Base-by-base conservation (phyloP, 2,113 vertebrate genomes). In the Alexandromys fortis region DNA sequence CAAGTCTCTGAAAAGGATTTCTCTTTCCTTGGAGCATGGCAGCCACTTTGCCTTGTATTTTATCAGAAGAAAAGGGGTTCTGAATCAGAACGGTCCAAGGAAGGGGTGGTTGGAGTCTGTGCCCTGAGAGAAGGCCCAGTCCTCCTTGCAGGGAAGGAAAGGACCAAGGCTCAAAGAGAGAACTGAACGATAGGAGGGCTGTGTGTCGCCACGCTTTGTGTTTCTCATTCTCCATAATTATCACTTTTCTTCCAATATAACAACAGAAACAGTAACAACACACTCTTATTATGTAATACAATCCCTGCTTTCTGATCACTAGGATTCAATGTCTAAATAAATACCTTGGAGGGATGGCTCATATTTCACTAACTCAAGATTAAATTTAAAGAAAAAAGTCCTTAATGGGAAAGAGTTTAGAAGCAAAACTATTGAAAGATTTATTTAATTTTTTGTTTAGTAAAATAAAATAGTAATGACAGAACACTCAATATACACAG, bases 401-500 rank as follows among this genome's bases (percentile, higher is more conserved):
- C 9, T 95, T 83, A 85, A 42, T 82, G 21, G 45, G 30, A 91
- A 96, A 33, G 7, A 87, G 47, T 82, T 49, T 2, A 65, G 68
- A 42, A 91, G 9, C 49, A 90, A 93, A 95, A 85, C 5, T 38
- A 86, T 13, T 61, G 42, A 94, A 86, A 89, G 35, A 4, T 94
- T 94, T 92, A 81, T 42, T 38, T 86, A 38, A 73, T 89, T 85
- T 96, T 85, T 61, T 95, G 45, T 93, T 96, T 73, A 67, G 22
- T 47, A 86, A 96, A 93, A 94, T 93, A 82, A 92, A 90, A 52
- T 35, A 63, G 70, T 90, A 90, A 90, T 55, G 70, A 86, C 65
- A 86, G 68, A 92, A 92, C 22, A 78, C 65, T 93, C 79, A 92
- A 92, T 95, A 90, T 14, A 75, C 61, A 89, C 26, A 93, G 26